phyloP scores from a whole-genome alignment of 2,797 vertebrate species.

The Acanthurus tractus region DNA sequence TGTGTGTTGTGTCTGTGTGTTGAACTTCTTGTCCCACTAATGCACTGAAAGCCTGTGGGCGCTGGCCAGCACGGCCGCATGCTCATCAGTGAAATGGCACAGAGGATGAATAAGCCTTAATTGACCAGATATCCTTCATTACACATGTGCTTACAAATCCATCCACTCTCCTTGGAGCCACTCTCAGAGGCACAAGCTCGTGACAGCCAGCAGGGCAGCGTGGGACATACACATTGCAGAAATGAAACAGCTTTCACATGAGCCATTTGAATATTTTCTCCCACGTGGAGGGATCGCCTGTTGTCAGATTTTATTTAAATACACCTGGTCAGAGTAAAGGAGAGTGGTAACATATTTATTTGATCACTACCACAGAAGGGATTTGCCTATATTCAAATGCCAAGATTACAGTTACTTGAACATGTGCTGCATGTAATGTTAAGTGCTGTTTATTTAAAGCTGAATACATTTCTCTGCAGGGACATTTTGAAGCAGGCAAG shows the following conservation, averaged over 20 bases:
- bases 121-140: constrained; percentile 85
- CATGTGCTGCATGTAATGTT: constrained; percentile 19
- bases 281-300: constrained; percentile 34
- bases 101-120: constrained; percentile 83
- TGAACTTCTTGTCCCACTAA: constrained; percentile 68
- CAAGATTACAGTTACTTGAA: constrained; percentile 37
- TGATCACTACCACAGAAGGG: constrained; percentile 2
- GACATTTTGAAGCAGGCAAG: constrained; percentile 64
- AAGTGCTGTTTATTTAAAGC: constrained; percentile 25
- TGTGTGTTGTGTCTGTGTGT: constrained; percentile 41
- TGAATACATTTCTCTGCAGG: constrained; percentile 51
- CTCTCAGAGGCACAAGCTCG: constrained; percentile 63
- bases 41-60: constrained; percentile 80
- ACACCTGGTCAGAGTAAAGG: constrained; percentile 23
- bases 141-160: constrained; percentile 77
- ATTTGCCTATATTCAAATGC: constrained; percentile 54
- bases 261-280: constrained; percentile 41
- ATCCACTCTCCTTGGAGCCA: constrained; percentile 64
- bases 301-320: constrained; percentile 50
- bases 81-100: constrained; percentile 81
- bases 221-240: constrained; percentile 41
- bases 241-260: constrained; percentile 38
- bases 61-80: constrained; percentile 61
- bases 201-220: constrained; percentile 49
- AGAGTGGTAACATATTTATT: constrained; percentile 19